These are phyloP conservation scores for Streblospio benedicti DNA, from an alignment of 1,140 invertebrate genomes.

Conservation along the genomic window DNA sequence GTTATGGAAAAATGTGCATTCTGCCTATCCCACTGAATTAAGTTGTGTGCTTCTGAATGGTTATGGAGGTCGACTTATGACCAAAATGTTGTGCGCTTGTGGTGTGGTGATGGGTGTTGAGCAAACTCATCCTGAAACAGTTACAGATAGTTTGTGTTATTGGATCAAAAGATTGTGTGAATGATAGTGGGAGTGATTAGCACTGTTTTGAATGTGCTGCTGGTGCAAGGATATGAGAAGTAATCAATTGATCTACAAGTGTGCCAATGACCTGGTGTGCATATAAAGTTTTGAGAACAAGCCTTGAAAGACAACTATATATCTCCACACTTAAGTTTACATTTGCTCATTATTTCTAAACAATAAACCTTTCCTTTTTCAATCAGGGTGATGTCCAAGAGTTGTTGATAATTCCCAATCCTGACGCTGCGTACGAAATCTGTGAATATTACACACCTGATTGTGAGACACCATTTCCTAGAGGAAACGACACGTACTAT, in stretches of 20 bases:
- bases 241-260: neutral
- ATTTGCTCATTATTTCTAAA: neutral
- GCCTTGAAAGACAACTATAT: neutral
- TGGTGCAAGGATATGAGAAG: neutral
- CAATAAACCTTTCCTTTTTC: neutral
- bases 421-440: slow-evolving; percentile 70
- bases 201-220: neutral
- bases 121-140: too few relatives aligned
- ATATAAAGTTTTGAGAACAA: neutral
- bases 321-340: neutral
- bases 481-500: too few relatives aligned
- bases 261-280: neutral
- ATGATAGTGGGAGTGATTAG: too few relatives aligned
- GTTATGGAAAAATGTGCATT: too few relatives aligned
- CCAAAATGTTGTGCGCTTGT: too few relatives aligned
- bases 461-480: slow-evolving; percentile 46
- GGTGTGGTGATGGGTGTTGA: too few relatives aligned
- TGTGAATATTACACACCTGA: slow-evolving; percentile 59
- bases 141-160: too few relatives aligned
- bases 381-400: slow-evolving; percentile 67
- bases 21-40: too few relatives aligned
- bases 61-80: too few relatives aligned
- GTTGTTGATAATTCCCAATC: slow-evolving; percentile 60
- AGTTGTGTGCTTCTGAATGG: too few relatives aligned
- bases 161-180: too few relatives aligned